These are phyloP conservation scores for Polyommatus icarus DNA, from an alignment of 2,888 invertebrate species.

Conservation along the genomic window DNA sequence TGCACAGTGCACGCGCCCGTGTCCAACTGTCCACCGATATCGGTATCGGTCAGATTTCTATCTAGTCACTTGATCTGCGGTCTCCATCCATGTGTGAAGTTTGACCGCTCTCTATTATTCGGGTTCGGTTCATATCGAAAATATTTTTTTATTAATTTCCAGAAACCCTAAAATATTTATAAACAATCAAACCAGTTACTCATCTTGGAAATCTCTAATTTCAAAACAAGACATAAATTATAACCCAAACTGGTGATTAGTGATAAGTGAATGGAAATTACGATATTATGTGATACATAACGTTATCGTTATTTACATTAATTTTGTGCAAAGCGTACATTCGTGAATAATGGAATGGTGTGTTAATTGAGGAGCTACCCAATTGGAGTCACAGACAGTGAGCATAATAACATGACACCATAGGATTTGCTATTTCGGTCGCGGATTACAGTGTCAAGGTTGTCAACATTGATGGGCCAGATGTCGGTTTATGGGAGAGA, in stretches of 20 bases:
- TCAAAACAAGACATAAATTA: neutral
- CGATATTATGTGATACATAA: neutral
- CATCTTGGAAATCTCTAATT: neutral
- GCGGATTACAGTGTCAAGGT: slow-evolving; percentile 66
- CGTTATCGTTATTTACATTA: slow-evolving; percentile 10
- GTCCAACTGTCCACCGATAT: slow-evolving; percentile 31
- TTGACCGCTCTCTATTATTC: slow-evolving; percentile 8
- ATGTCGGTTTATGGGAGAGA: slow-evolving; percentile 52
- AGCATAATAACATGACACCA: slow-evolving; percentile 17
- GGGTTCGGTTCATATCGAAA: neutral
- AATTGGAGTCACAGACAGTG: slow-evolving; percentile 36
- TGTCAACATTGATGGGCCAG: slow-evolving; percentile 54
- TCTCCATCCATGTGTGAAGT: slow-evolving; percentile 10
- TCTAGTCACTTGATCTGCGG: slow-evolving; percentile 4
- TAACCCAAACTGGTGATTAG: slow-evolving; percentile 1
- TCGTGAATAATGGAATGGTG: slow-evolving; percentile 8
- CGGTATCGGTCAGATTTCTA: slow-evolving; percentile 1
- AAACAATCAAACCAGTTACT: neutral
- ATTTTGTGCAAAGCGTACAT: slow-evolving; percentile 8
- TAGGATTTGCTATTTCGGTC: slow-evolving; percentile 38
- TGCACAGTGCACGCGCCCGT: slow-evolving; percentile 54
- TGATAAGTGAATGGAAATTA: slow-evolving; percentile 19
- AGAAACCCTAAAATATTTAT: neutral
- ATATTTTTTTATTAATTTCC: neutral
- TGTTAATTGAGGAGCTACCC: neutral